Percentiles rank a stretch among this genome's conserved stretches.
Conservation (phyloP, 2,113 vertebrate genomes). For the Rhodinocichla rosea region DNA sequence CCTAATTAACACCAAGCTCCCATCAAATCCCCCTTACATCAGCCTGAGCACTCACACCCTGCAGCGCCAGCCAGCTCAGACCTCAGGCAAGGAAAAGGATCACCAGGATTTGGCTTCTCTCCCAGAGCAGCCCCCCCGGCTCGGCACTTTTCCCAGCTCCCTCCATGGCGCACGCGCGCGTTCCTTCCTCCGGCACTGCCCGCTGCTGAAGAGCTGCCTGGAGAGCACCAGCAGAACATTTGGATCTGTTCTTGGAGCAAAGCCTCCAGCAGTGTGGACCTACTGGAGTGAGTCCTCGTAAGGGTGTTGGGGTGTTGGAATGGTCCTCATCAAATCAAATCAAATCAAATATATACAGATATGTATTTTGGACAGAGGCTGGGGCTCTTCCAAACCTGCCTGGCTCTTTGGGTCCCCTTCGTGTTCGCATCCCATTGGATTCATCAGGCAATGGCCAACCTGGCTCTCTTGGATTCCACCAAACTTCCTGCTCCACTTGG, state of each 20-base stretch:
- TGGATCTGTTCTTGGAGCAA: neutral
- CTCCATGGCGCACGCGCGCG: rapidly evolving
- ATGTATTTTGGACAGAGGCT: neutral
- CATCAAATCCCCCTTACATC: neutral
- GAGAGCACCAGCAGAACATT: neutral
- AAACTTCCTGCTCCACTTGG: neutral
- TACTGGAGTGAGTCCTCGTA: neutral
- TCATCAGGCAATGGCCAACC: neutral
- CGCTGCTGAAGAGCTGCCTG: neutral
- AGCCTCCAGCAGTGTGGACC: neutral
- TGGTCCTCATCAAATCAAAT: neutral
- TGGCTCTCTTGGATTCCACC: neutral
- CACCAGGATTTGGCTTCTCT: neutral
- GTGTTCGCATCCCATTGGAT: rapidly evolving
- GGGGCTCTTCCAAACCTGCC: neutral
- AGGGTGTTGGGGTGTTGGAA: neutral
- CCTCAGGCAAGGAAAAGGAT: neutral
- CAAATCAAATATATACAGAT: neutral
- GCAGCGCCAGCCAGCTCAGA: neutral
- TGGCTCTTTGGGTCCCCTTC: neutral
- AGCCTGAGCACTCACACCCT: neutral
- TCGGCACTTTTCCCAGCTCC: neutral
- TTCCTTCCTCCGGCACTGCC: neutral
- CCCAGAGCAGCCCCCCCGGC: neutral
- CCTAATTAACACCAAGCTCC: slow-evolving; percentile 26